Base-by-base conservation (phyloP, 2,888 invertebrate genomes). In the Tachina fera region DNA sequence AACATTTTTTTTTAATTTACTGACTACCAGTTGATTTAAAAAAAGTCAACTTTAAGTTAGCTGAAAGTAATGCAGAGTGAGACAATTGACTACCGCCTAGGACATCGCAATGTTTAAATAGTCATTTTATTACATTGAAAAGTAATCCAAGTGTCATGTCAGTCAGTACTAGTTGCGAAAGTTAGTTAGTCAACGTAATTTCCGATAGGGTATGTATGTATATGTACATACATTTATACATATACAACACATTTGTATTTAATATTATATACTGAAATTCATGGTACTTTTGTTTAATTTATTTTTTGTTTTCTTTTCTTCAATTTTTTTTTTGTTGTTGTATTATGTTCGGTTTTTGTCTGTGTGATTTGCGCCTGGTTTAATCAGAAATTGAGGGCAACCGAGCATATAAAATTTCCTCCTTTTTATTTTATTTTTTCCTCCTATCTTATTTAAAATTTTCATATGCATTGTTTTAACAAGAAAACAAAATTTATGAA, bases 351-450 rank as follows among this genome's bases (percentile, higher is more conserved):
- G 43, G 14, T 84, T 61, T 31, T 79, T 70, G 53, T 49, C 58
- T 79, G 61, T 70, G 53, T 49, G 63, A 67, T 80, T 75, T 84
- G 68, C 74, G 85, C 74, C 72, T 81, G 74, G 71, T 81, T 85
- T 77, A 82, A 68, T 82, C 61, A 81, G 81, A 68, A 84, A 84
- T 84, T 78, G 82, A 63, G 81, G 82, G 85, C 56, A 82, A 63
- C 74, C 58, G n/a, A 80, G 75, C 71, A 51, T 75, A 47, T 80
- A 76, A 41, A 79, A 72, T 80, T 79, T 75, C 60, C 43, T 61
- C 31, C 53, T 79, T 19, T 53, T 65, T 49, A 4, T 19, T 51
- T 43, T 16, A 9, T 31, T 51, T 68, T 75, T 39, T 53, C 13
- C 16, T 31, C 31, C 11, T 56, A 16, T 51, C 14, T 43, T 45